Conservation (phyloP, 1,140 invertebrate species). For the Mizuhopecten yessoensis region DNA sequence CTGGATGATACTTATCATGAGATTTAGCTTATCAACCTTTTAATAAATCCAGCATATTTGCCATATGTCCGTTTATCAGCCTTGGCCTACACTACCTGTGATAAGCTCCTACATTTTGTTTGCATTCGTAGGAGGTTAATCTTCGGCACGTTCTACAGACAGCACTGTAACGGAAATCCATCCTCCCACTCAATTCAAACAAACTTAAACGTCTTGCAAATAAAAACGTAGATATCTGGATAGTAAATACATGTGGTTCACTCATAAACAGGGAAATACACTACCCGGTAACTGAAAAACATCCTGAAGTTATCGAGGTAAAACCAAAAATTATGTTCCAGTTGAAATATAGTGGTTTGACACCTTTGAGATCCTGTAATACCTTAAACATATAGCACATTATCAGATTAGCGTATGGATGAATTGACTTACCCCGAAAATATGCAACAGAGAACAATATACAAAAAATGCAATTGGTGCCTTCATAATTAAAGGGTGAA, state of each 20-base stretch:
- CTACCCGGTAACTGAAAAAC: no score
- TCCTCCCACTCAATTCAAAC: slow-evolving; percentile 25
- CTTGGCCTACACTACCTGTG: neutral
- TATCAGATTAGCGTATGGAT: no score
- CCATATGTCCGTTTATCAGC: slow-evolving; percentile 24
- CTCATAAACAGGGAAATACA: neutral
- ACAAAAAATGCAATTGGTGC: no score
- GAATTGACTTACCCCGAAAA: no score
- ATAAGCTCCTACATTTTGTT: slow-evolving; percentile 11
- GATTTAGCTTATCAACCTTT: neutral
- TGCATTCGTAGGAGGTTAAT: slow-evolving; percentile 33
- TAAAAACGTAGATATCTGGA: neutral
- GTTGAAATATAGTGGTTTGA: no score
- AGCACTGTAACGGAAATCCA: slow-evolving; percentile 14
- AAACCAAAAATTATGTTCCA: no score
- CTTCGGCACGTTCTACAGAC: slow-evolving; percentile 14
- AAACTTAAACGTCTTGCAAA: neutral
- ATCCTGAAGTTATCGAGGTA: no score
- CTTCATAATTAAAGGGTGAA: no score
- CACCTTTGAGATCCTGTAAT: no score
- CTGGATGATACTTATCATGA: neutral
- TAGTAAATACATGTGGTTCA: neutral
- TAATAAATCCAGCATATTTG: neutral
- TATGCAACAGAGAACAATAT: no score
- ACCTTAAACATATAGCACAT: no score